Base-by-base conservation (phyloP, 2,888 invertebrate genomes). In the Unio delphinus region DNA sequence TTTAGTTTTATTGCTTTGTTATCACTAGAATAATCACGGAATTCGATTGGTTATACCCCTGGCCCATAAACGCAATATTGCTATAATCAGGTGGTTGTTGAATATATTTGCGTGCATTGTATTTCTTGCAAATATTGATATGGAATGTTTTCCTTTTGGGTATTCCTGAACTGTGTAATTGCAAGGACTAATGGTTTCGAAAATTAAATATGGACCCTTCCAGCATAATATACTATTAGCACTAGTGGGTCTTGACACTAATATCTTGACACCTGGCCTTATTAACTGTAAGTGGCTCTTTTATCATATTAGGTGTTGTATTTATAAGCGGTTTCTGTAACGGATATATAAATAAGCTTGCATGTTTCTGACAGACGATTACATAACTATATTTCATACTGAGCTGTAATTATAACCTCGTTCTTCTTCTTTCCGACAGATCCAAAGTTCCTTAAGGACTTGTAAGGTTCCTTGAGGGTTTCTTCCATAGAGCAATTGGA, bases 191-290 rank as follows among this genome's bases (percentile, higher is more conserved):
- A 57, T 56, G 55, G n/a, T 65, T 15, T 60, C 64, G 54, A 58
- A 65, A 26, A 69, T 64, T 17, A 26, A 34, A 67, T 61, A 73
- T 30, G 30, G 76, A 30, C 76, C 72, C 55, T 72, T 70, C 76
- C 74, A 78, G n/a, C 72, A 72, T 61, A 76, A 67, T 3, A 75
- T 63, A 61, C 80, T 81, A 66, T 79, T 80, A 15, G 61, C 23
- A 30, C 80, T 70, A 1, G 80, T 80, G 6, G 80, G 80, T 4
- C 80, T 55, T 20, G 82, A 62, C 0, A 83, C 65, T 15, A 81
- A 60, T 0, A 76, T 79, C 30, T 71, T 68, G 20, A 78, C 79
- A 18, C 73, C 75, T 15, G 64, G 61, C 23, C 70, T 59, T 15
- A 79, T 15, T 56, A n/a, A 59, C 73, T 55, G 3, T 17, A 8